These are phyloP conservation scores for Morphnarchus princeps DNA, from an alignment of 2,113 vertebrate genomes.

Conservation along the genomic window DNA sequence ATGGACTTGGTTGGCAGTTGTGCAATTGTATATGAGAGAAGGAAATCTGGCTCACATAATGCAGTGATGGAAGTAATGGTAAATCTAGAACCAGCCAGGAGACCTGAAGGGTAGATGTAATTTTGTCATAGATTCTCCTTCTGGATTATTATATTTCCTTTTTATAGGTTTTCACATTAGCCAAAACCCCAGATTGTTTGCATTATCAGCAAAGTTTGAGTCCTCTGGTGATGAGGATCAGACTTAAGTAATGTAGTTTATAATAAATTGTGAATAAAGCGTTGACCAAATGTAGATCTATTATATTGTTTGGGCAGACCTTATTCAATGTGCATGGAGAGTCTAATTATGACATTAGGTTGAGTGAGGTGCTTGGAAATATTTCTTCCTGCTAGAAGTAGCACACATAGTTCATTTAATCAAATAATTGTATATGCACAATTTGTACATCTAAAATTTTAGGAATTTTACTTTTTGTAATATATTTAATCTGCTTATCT, in stretches of 20 bases:
- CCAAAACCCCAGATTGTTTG: conserved; percentile 79
- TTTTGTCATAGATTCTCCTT: not conserved
- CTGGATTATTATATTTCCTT: not conserved
- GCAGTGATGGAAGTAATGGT: not conserved
- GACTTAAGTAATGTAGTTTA: conserved; percentile 78
- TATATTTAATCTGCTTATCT: not conserved
- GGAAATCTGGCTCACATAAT: not conserved
- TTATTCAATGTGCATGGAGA: conserved; percentile 81
- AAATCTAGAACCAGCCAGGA: not conserved
- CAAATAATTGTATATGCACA: not conserved
- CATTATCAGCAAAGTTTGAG: conserved; percentile 76
- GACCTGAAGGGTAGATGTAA: not conserved
- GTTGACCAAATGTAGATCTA: conserved; percentile 80
- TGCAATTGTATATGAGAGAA: not conserved
- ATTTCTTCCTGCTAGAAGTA: not conserved
- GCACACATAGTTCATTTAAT: not conserved
- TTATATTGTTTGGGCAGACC: conserved; percentile 82
- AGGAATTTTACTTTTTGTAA: not conserved
- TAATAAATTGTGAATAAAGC: conserved; percentile 83
- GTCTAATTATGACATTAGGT: conserved; percentile 81
- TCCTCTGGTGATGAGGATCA: conserved; percentile 78
- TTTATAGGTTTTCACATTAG: conserved; percentile 76
- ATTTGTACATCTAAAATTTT: not conserved
- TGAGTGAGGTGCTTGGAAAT: conserved; percentile 69
- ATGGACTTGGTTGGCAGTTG: not conserved